Evolutionary conservation across 2,797 vertebrate species (phyloP), one percentile per base, ranked within the genome.

Genomic region (Ptychobarbus kaznakovi): DNA sequence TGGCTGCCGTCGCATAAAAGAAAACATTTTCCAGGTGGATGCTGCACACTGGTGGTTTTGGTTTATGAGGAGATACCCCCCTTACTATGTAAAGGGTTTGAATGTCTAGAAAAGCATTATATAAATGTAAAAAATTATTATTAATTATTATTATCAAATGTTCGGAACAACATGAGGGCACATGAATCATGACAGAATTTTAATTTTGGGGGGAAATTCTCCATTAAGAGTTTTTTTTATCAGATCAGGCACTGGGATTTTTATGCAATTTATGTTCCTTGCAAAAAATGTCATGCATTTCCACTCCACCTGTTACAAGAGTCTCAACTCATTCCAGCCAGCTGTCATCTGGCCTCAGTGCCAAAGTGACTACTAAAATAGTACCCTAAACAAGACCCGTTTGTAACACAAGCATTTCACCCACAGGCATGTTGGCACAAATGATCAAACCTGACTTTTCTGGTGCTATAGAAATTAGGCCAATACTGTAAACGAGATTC

Each of bases 401-500:
- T 65, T 58, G 58, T 46, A 53, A 15, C 80, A 40, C 35, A 69
- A 56, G 16, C 4, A 5, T 35, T 46, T 76, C 49, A 12, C 74
- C 74, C 74, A 20, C 46, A 56, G 51, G 22, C 49, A 35, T 49
- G 58, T 63, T 68, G 65, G 79, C 65, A 56, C 9, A 1, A 56
- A 77, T 77, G 3, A 73, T 78, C 40, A 44, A 51, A 44, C 69
- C 42, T 82, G 18, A 44, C 72, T 38, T 58, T 73, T 63, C 56
- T 66, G 56, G 46, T 42, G 63, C 25, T 61, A 53, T 13, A 86
- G 28, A 84, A 87, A 73, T 86, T 63, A 80, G 75, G 73, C 76
- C 70, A 85, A 61, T 77, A 88, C 46, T 72, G 46, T 88, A 87
- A 70, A 68, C 13, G 61, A 46, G 73, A 88, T 86, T 87, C 80